phyloP scores from a whole-genome alignment of 2,113 vertebrate species.

The Trinectes maculatus region DNA sequence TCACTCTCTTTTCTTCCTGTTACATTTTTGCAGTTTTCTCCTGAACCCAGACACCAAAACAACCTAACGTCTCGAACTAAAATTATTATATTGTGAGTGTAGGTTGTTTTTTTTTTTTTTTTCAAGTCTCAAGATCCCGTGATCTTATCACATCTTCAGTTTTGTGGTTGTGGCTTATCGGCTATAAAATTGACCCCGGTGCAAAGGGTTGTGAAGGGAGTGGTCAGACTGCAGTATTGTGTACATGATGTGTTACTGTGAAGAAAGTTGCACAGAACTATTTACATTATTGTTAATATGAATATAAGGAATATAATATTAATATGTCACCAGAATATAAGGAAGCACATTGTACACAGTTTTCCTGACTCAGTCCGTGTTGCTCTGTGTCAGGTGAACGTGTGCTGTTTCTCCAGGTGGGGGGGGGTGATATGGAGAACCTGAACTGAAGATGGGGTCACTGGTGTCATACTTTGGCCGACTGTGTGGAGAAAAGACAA shows the following conservation, averaged over 20 bases:
- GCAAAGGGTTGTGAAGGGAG: slow-evolving; percentile 57
- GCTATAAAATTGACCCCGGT: slow-evolving; percentile 20
- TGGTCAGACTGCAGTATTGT: no score
- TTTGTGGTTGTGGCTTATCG: slow-evolving; percentile 21
- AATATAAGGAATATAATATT: no score
- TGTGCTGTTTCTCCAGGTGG: slow-evolving; percentile 7
- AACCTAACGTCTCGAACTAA: no score
- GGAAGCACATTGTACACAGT: background rate
- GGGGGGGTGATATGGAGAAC: slow-evolving; percentile 78
- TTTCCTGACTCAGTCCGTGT: background rate
- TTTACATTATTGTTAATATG: no score
- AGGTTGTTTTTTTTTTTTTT: no score
- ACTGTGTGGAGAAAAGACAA: slow-evolving; percentile 72
- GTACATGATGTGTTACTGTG: no score
- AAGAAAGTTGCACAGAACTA: no score
- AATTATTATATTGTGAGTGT: background rate
- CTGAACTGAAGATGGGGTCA: slow-evolving; percentile 76
- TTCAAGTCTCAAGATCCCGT: background rate
- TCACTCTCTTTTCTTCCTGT: no score
- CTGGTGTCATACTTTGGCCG: slow-evolving; percentile 77
- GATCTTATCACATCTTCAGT: slow-evolving; percentile 11
- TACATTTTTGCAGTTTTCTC: background rate
- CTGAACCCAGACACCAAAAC: background rate
- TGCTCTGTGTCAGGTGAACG: background rate
- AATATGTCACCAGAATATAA: background rate